Evolutionary conservation across 2,113 vertebrate species (phyloP), one percentile per base, ranked within the genome.

Genomic region (Solea solea): DNA sequence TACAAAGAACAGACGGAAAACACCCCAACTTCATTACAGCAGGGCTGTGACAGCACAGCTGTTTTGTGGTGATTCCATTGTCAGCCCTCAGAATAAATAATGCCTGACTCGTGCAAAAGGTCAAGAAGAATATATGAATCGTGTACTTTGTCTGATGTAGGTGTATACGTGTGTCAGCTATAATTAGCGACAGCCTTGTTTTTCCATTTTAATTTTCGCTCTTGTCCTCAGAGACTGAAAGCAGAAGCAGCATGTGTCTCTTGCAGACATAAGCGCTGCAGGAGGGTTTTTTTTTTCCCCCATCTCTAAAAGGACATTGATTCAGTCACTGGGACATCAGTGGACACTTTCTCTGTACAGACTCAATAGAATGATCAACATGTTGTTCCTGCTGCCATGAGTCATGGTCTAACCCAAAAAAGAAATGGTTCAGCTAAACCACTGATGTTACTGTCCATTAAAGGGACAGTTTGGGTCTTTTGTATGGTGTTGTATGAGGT

Each of bases 221-320:
- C 34, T 34, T 34, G 42, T 60, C 14, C 25, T 64, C 13, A n/a
- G 53, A 57, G 52, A 60, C 14, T 46, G 16, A 27, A 55, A 72
- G 52, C 8, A 1, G 48, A 40, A 41, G 64, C 48, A 56, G 59
- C 58, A 59, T 55, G n/a, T 0, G 66, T 39, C 57, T 78, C 59
- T 56, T 27, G 59, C 28, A 44, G 69, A 72, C 41, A 12, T 0
- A 13, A 42, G 4, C 49, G 0, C 61, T 10, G 46, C 69, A 39
- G 72, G 81, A 50, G 75, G 59, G 16, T 59, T 21, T 21, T 21
- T 21, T 21, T 21, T 39, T 74, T 57, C 39, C 16, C 3, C 34
- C 5, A 10, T 64, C 39, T 16, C n/a, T 70, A 16, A 54, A 55
- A 61, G 61, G 16, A 54, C 74, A 65, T 72, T 55, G 64, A 74